Percentiles rank a stretch among this genome's conserved stretches.
These are phyloP conservation scores for Enteromius unitaeniatus DNA, from an alignment of 2,797 vertebrate genomes.

Conservation along the genomic window DNA sequence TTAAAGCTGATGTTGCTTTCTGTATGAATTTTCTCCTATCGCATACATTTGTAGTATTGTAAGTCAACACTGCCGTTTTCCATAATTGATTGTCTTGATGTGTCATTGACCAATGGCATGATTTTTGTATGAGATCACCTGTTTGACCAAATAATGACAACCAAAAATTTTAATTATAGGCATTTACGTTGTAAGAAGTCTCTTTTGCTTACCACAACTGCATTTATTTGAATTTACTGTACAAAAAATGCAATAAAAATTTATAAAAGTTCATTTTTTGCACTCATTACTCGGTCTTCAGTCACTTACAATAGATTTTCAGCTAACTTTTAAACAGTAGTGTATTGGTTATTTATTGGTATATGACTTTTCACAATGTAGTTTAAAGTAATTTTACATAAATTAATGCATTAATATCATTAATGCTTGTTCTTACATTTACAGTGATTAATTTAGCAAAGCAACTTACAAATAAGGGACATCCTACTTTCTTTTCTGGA, in stretches of 20 bases:
- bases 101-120: neutral
- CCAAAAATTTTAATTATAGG: neutral
- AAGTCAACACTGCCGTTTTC: neutral
- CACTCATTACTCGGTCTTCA: neutral
- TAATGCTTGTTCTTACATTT: neutral
- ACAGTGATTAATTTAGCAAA: neutral
- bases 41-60: neutral
- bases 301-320: neutral
- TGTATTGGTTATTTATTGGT: no score
- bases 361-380: neutral
- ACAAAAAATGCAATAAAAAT: neutral
- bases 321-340: neutral
- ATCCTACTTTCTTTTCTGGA: no score
- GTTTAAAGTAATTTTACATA: neutral
- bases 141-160: neutral
- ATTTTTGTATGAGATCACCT: neutral
- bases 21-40: neutral
- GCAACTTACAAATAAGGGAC: no score
- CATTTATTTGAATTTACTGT: neutral
- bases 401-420: neutral
- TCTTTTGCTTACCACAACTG: neutral
- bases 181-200: neutral
- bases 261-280: neutral
- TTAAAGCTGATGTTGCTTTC: constrained; percentile 5
- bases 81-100: neutral